phyloP scores from a whole-genome alignment of 2,113 vertebrate species.

The Lepus timidus region DNA sequence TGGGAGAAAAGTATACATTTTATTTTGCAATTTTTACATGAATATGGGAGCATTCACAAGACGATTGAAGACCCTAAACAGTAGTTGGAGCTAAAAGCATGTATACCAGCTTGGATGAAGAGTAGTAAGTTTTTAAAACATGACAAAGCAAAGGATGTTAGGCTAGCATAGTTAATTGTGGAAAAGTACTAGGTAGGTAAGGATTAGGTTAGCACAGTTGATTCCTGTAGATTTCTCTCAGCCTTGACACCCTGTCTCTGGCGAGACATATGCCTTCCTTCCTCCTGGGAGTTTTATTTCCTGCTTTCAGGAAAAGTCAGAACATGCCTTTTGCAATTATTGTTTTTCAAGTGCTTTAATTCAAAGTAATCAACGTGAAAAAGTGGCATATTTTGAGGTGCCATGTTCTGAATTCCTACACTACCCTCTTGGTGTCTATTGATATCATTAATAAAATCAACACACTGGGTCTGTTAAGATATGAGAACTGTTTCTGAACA shows the following conservation, averaged over 20 bases:
- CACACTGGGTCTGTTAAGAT: neutral
- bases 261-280: neutral
- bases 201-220: neutral
- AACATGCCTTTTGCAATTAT: neutral
- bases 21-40: neutral
- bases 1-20: neutral
- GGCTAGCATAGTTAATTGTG: neutral
- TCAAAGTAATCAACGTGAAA: neutral
- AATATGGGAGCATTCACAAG: neutral
- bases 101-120: neutral
- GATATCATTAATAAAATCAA: neutral
- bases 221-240: neutral
- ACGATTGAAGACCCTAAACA: neutral
- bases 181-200: neutral
- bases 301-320: neutral
- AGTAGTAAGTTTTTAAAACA: neutral
- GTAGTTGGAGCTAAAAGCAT: neutral
- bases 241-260: neutral
- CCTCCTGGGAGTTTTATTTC: neutral
- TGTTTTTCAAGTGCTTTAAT: neutral
- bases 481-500: neutral
- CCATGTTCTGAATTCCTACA: neutral
- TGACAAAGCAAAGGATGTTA: neutral
- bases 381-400: neutral
- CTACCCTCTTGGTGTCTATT: neutral